phyloP scores from a whole-genome alignment of 2,888 invertebrate species.

The Erpobdella octoculata region DNA sequence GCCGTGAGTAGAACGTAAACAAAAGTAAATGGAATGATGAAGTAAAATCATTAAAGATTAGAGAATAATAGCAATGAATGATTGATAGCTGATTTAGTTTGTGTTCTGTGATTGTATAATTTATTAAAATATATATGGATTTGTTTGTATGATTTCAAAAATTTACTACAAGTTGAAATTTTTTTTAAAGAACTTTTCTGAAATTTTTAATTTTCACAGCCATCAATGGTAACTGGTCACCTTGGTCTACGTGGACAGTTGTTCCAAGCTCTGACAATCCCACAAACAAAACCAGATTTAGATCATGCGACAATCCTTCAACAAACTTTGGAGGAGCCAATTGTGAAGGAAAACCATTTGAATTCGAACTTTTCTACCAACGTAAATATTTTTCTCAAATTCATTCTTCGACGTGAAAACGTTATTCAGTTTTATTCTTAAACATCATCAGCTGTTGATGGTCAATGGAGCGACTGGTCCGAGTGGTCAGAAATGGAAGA shows the following conservation, averaged over 20 bases:
- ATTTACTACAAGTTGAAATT: too few relatives aligned
- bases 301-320: slow-evolving; percentile 18
- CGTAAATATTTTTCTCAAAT: neutral
- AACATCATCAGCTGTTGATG: slow-evolving; percentile 24
- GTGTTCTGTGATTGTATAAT: too few relatives aligned
- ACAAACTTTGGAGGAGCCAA: slow-evolving; percentile 5
- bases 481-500: slow-evolving; percentile 23
- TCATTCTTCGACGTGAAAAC: too few relatives aligned
- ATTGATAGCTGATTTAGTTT: neutral
- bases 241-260: slow-evolving; percentile 6
- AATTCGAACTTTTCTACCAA: neutral
- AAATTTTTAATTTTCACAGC: too few relatives aligned
- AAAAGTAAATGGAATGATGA: neutral
- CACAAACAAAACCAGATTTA: slow-evolving; percentile 2
- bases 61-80: neutral
- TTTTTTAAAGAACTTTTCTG: too few relatives aligned
- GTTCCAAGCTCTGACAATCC: neutral
- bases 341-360: neutral
- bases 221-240: slow-evolving; percentile 15
- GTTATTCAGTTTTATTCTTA: too few relatives aligned
- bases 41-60: too few relatives aligned
- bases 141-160: too few relatives aligned
- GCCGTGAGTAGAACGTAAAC: neutral
- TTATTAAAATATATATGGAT: too few relatives aligned
- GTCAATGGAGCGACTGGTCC: slow-evolving; percentile 29